Base-by-base conservation (phyloP, 1,140 invertebrate species). In the Agrilus planipennis region DNA sequence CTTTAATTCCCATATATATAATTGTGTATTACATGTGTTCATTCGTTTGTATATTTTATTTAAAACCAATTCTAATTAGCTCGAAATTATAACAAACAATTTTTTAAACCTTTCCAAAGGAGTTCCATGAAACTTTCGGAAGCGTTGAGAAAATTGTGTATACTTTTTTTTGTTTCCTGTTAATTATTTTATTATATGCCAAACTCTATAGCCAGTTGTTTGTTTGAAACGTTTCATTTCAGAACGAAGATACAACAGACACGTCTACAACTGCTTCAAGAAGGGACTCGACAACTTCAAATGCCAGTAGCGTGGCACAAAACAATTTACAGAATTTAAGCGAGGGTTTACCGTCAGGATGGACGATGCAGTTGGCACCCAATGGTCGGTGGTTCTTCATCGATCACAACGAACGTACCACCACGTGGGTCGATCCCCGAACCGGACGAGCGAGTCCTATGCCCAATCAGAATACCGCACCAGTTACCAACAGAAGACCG, bases 301-400 rank as follows among this genome's bases (percentile, higher is more conserved):
- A 54, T 9, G 42, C 41, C 14, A 50, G 37, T 14, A 55, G 50
- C 47, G 46, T 43, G 19, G 53, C 40, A n/a, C 46, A 48, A 38
- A 50, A 46, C 25, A 57, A 54, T 46, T 34, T 53, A 28, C 54
- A 54, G 9, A 45, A 39, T 9, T 30, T 55, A 25, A 50, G 64
- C 37, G 79, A 83, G 65, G 82, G 82, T 36, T 63, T 92, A 41
- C 87, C 89, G 11, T 61, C 76, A 18, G 85, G 86, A 27, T 93
- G 89, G 89, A 86, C 83, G 31, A 80, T 90, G 70, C 89, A 94
- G 65, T 70, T 86, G 23, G 89, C 90, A 12, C 89, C 89, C 0
- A 94, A 91, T 60, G 89, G 90, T 22, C 70, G 91, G 36, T 76
- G 89, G 47, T 95, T 95, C 68, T 95, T 92, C 61, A 94, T 95